Conservation (phyloP, 2,888 invertebrate genomes). For the Polydrusus pterygomalis region DNA sequence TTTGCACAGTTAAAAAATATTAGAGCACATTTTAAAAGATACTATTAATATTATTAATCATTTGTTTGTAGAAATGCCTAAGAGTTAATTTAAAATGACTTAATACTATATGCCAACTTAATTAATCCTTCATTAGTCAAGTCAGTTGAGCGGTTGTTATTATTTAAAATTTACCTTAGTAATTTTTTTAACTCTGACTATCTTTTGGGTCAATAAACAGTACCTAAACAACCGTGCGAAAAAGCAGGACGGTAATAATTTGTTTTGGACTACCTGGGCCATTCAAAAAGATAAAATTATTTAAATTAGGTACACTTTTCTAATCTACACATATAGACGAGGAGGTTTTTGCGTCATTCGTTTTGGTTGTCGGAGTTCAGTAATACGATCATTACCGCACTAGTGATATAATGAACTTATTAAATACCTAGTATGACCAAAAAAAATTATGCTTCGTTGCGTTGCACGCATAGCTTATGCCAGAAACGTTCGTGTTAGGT, state of each 20-base stretch:
- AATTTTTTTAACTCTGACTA: conserved; percentile 13
- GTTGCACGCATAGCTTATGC: no score
- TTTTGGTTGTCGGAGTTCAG: no score
- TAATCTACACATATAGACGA: no score
- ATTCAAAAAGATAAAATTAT: neutral
- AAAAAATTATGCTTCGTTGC: no score
- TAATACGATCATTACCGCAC: no score
- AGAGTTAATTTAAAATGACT: conserved; percentile 21
- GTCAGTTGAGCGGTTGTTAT: conserved; percentile 12
- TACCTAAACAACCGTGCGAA: conserved; percentile 28
- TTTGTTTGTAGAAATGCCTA: conserved; percentile 17
- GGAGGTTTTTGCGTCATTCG: no score
- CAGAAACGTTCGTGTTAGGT: no score
- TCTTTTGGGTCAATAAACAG: conserved; percentile 37
- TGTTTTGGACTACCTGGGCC: neutral
- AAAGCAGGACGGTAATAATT: neutral
- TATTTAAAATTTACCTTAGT: conserved; percentile 19
- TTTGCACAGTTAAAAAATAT: conserved; percentile 1
- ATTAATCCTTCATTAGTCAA: conserved; percentile 20
- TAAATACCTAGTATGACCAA: no score
- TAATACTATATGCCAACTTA: conserved; percentile 14
- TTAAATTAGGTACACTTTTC: no score
- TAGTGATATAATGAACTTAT: no score
- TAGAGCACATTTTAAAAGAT: neutral
- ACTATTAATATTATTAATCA: conserved; percentile 10